Percentiles rank a stretch among this genome's conserved stretches.
Conservation (phyloP, 2,797 vertebrate species). For the Benthosema pterotum region DNA sequence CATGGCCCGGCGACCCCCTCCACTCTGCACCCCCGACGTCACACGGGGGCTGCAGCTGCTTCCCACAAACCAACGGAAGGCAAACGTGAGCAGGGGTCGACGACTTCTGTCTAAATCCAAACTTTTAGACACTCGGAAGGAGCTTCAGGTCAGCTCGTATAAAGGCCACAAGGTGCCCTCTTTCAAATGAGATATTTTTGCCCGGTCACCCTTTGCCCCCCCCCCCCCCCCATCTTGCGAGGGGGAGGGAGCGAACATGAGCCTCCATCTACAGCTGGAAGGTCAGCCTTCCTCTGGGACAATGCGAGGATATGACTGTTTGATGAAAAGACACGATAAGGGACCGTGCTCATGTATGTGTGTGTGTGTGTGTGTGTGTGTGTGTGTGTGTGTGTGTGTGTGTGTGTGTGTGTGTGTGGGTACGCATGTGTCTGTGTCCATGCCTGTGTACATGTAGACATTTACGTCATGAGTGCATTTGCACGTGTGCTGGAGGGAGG, state of each 20-base stretch:
- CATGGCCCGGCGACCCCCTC: constrained; percentile 49
- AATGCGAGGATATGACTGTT: constrained; percentile 82
- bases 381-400: neutral
- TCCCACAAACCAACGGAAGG: constrained; percentile 44
- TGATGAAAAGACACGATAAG: constrained; percentile 78
- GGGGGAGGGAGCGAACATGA: constrained; percentile 31
- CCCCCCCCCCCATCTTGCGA: constrained; percentile 28
- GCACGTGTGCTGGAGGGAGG: constrained; percentile 4
- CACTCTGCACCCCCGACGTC: constrained; percentile 36
- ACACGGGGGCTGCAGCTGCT: constrained; percentile 69
- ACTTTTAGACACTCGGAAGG: constrained; percentile 29
- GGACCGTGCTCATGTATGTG: constrained; percentile 25
- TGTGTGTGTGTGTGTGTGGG: neutral
- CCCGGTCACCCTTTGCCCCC: constrained; percentile 30
- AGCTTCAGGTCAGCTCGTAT: constrained; percentile 19
- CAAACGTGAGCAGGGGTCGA: constrained; percentile 27
- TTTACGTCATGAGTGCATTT: neutral
- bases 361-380: constrained; percentile 23
- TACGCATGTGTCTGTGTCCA: neutral
- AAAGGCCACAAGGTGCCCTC: constrained; percentile 7
- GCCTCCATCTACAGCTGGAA: constrained; percentile 71
- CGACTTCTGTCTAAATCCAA: constrained; percentile 26
- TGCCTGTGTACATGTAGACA: neutral
- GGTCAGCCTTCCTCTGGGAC: constrained; percentile 77
- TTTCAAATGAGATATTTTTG: constrained; percentile 28